These are phyloP conservation scores for Conopomorpha cramerella DNA, from an alignment of 1,140 invertebrate genomes.

Conservation along the genomic window DNA sequence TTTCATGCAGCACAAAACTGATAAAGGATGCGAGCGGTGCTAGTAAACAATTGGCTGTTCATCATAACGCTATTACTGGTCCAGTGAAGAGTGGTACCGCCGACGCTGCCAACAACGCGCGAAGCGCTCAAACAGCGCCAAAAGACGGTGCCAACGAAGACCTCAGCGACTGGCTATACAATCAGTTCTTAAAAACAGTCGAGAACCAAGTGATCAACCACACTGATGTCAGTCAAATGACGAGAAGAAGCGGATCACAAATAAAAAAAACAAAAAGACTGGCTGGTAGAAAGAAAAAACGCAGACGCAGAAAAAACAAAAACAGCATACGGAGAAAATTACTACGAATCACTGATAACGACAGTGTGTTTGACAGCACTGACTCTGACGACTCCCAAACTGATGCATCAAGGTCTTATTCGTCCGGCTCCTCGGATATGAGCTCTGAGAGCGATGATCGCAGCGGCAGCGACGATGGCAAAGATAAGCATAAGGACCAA, in stretches of 20 bases:
- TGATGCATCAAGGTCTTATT: slow-evolving; percentile 1
- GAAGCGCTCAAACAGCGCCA: too few relatives aligned
- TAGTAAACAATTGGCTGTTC: too few relatives aligned
- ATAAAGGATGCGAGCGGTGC: too few relatives aligned
- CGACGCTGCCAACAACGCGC: slow-evolving; percentile 3
- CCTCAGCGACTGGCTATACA: slow-evolving; percentile 45
- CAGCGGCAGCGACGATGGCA: slow-evolving; percentile 2
- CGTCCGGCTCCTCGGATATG: neutral
- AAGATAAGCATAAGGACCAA: slow-evolving; percentile 14
- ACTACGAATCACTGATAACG: slow-evolving; percentile 31
- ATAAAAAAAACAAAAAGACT: slow-evolving; percentile 12
- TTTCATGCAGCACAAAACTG: too few relatives aligned
- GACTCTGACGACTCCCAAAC: neutral
- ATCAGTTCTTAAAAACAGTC: slow-evolving; percentile 47
- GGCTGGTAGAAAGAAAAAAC: slow-evolving; percentile 10
- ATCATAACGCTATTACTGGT: slow-evolving; percentile 4
- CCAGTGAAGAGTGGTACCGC: neutral
- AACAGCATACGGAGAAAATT: slow-evolving; percentile 21
- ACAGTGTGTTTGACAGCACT: slow-evolving; percentile 23
- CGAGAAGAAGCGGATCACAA: slow-evolving; percentile 17
- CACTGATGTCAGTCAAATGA: slow-evolving; percentile 15
- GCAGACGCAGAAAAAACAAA: slow-evolving; percentile 12
- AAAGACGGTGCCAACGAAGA: too few relatives aligned
- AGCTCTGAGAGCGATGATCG: slow-evolving; percentile 2
- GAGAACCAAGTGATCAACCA: slow-evolving; percentile 41